Base-by-base conservation (phyloP, 2,797 vertebrate genomes). In the Etheostoma nigrum region DNA sequence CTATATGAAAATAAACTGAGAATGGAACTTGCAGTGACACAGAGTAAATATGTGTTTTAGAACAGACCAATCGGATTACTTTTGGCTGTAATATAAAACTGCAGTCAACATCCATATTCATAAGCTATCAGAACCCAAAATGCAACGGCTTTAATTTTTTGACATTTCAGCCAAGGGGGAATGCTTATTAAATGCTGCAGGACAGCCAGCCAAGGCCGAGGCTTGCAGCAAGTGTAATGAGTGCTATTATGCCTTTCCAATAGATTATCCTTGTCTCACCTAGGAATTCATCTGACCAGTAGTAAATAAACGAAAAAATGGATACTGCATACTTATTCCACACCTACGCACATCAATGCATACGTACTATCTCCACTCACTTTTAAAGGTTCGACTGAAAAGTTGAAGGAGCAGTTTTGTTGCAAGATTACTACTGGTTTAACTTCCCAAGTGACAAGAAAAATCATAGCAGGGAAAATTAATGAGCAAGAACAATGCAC, bases 101-200 rank as follows among this genome's bases (percentile, higher is more conserved):
- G 47, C 9, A 6, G 14, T 66, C 45, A 53, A 0, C 33, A 85
- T 79, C 40, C 79, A 81, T 23, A 88, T 89, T 84, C 33, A 87
- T 53, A 52, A 33, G 0, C 12, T 1, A 6, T 2, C 36, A 40
- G 10, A 40, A 79, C 72, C 61, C 60, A 72, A 33, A 82, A 84
- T 70, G 27, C 67, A 54, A 47, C 48, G 45, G 55, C 52, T 67
- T 85, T 53, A 9, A 42, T 78, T 72, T 72, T 76, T 74, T 15
- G 23, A 65, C 42, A 44, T 65, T 55, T n/a, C 54, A 47, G 47
- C 64, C 68, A 9, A 44, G 4, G 33, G 53, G 60, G 25, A 51
- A 49, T 2, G 58, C 48, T 78, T 23, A 9, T 63, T 67, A 53
- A 65, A 65, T 19, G 59, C 54, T 51, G 55, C 25, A 53, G 67